These are phyloP conservation scores for Luperina nickerlii DNA, from an alignment of 2,888 invertebrate species.

Conservation along the genomic window DNA sequence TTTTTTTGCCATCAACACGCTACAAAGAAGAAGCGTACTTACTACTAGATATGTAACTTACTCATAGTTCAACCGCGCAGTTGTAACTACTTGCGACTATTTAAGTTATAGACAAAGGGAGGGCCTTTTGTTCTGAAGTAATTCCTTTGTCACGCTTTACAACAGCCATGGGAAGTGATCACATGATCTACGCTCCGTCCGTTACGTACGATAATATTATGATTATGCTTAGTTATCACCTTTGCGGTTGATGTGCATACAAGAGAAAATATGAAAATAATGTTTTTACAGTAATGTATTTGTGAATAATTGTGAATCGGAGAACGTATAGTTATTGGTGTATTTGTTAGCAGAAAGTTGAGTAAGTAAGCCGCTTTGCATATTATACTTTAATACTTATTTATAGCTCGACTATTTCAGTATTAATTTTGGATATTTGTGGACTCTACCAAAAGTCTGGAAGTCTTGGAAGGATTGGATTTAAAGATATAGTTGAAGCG, in stretches of 20 bases:
- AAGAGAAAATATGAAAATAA: slow-evolving; percentile 44
- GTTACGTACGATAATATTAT: slow-evolving; percentile 36
- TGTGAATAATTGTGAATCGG: slow-evolving; percentile 13
- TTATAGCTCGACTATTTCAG: background rate
- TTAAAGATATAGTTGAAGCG: background rate
- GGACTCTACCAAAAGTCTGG: background rate
- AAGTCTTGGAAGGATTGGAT: background rate
- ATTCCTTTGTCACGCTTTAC: slow-evolving; percentile 17
- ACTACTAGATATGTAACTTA: background rate
- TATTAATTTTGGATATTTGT: background rate
- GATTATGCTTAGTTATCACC: slow-evolving; percentile 15
- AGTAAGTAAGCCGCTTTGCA: background rate
- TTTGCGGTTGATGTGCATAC: slow-evolving; percentile 8
- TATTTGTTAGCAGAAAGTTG: background rate
- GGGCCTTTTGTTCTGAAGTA: slow-evolving; percentile 5
- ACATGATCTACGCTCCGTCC: slow-evolving; percentile 22
- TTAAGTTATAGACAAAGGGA: slow-evolving; percentile 9
- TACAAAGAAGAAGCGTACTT: no score
- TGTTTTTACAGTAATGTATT: slow-evolving; percentile 30
- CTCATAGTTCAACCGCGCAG: background rate
- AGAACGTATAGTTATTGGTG: slow-evolving; percentile 8
- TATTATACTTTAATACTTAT: background rate
- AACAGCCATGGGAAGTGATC: slow-evolving; percentile 25
- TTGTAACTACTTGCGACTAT: background rate
- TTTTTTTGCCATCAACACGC: no score